Base-by-base conservation (phyloP, 2,113 vertebrate species). In the Lynx canadensis region DNA sequence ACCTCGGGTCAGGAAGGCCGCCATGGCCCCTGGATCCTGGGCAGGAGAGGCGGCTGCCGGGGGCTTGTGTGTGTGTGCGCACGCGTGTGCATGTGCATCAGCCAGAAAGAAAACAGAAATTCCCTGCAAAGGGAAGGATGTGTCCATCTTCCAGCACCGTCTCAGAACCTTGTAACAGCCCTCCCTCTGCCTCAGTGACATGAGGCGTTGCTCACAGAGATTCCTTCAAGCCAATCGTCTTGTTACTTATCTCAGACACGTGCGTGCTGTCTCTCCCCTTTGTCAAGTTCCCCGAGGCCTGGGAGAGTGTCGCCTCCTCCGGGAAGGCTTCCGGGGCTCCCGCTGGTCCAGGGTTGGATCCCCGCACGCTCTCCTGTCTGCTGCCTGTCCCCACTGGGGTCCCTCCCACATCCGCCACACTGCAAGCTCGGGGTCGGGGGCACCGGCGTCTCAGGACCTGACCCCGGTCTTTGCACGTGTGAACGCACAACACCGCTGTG, bases 91-190 rank as follows among this genome's bases (percentile, higher is more conserved):
- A 23, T 88, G 96, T 5, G 13, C 6, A 1, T 19, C 50, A 27
- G 21, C 78, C 38, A 25, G 48, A 36, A 38, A 23, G 52, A 97
- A 97, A 94, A 97, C 88, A 96, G 93, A 91, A 89, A 95, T 89
- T 71, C 74, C 74, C 97, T 95, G 95, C 93, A 76, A 29, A 80
- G 27, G 21, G 14, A 68, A 71, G 96, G 84, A 63, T 94, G 50
- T 96, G 95, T 97, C 95, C 60, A 60, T 66, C 98, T 97, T 97
- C 97, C 97, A 98, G 97, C 97, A 84, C 95, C 83, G 89, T 76
- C 76, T 33, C 19, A 18, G 18, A 33, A 10, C 16, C 95, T 96
- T 92, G 84, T 86, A 97, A 86, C 83, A 81, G 87, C 83, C 94
- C 91, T 79, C 85, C 80, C 73, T 74, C 94, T 79, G 50, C 71